phyloP scores from a whole-genome alignment of 2,113 vertebrate species.

The Phoenicopterus ruber region DNA sequence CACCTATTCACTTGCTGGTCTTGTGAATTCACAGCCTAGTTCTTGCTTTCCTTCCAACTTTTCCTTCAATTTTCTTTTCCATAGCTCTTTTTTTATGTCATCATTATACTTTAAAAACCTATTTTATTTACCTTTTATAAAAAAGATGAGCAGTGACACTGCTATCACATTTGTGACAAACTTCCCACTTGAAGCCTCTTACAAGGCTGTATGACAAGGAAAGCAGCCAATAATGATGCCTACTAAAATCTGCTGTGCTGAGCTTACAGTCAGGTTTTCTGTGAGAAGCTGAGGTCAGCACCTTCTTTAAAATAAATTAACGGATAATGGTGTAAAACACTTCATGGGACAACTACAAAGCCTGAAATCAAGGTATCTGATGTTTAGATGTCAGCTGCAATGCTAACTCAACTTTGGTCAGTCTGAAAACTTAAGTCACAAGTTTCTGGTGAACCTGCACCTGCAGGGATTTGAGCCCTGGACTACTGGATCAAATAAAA shows the following conservation, averaged over 20 bases:
- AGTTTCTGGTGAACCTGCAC: neutral
- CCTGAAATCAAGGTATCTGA: neutral
- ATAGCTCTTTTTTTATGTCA: neutral
- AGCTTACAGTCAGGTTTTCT: neutral
- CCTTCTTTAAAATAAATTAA: neutral
- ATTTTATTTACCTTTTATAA: neutral
- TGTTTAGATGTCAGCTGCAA: neutral
- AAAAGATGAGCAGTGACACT: accelerated
- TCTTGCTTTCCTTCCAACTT: neutral
- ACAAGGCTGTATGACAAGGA: neutral
- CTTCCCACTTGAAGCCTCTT: neutral
- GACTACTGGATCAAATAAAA: neutral
- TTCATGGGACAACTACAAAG: neutral
- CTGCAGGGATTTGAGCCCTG: accelerated
- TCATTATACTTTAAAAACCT: neutral
- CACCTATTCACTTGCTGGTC: neutral
- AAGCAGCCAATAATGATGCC: neutral
- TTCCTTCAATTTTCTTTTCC: neutral
- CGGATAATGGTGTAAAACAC: neutral
- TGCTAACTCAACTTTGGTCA: neutral
- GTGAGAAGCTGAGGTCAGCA: neutral
- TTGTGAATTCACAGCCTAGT: neutral
- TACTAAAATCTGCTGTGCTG: neutral
- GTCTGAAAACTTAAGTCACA: neutral
- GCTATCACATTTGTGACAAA: neutral